Evolutionary conservation across 2,888 invertebrate species (phyloP).

Genomic region (Onthophagus sagittarius): DNA sequence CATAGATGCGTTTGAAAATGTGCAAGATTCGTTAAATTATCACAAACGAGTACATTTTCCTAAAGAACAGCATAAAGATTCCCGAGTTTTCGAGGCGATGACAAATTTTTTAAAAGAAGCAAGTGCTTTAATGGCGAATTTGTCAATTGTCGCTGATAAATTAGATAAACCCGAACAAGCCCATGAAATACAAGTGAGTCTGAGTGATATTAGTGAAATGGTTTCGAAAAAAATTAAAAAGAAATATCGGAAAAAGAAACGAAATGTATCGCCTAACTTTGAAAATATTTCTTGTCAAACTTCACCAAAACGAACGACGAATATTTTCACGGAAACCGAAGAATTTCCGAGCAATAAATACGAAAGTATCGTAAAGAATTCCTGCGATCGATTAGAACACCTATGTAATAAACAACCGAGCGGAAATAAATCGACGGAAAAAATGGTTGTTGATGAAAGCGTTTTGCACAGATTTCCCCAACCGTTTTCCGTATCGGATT

Average conservation of each 20-base stretch:
- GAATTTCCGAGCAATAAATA: conserved; percentile 42
- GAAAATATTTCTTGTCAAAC: conserved; percentile 34
- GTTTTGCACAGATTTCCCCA: conserved; percentile 29
- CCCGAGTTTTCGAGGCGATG: conserved; percentile 44
- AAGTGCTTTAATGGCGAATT: conserved; percentile 43
- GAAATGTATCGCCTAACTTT: conserved; percentile 3
- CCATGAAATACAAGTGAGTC: conserved; percentile 42
- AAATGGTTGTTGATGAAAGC: conserved; percentile 16
- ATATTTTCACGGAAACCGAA: conserved; percentile 28
- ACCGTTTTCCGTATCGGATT: conserved; percentile 29
- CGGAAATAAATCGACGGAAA: conserved; percentile 1
- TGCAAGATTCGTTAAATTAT: conserved; percentile 38
- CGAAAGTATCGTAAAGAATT: conserved; percentile 41
- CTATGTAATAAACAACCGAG: conserved; percentile 32
- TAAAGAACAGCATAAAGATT: conserved; percentile 29
- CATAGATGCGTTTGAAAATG: conserved; percentile 24
- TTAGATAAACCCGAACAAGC: conserved; percentile 31
- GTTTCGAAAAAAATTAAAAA: conserved; percentile 21
- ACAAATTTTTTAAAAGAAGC: conserved; percentile 48
- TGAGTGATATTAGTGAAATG: conserved; percentile 36
- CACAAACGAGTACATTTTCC: conserved; percentile 40
- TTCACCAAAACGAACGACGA: conserved; percentile 23
- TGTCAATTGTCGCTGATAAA: conserved; percentile 37
- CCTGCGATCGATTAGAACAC: conserved; percentile 43
- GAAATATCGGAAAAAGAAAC: conserved; percentile 14